Evolutionary conservation across 1,140 invertebrate species (phyloP), one percentile per base, ranked within the genome.

Genomic region (Aleiodes sp.): DNA sequence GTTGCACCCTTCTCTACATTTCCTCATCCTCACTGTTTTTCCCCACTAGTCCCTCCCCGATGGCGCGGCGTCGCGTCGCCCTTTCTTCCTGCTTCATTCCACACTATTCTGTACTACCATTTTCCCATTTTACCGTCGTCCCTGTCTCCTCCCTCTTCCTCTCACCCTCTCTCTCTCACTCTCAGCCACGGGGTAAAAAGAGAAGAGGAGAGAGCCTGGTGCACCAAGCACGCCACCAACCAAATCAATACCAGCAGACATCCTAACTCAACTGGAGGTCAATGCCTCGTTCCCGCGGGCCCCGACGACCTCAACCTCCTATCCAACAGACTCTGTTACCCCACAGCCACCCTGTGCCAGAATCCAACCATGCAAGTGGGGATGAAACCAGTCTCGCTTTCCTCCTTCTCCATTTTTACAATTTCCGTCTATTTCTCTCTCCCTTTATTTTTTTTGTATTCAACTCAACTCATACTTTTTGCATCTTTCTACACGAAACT

Each of bases 241-340:
- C 79, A 80, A 73, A 73, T 73, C 72, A 73, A 73, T 73, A 73
- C 72, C 56, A 66, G 62, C 72, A 85, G 83, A 85, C 79, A 77
- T 80, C 77, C 78, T 78, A 78, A 81, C 79, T 80, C 79, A 62
- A 76, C 76, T 80, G 64, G 77, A 81, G 80, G 80, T 81, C 80
- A 81, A 81, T 81, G 80, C 80, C 80, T 81, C 76, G 79, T 80
- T 79, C 79, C 78, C 76, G 74, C 73, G 73, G 76, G 75, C 77
- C 76, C 74, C 78, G 76, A 73, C 80, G 80, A 81, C 80, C 80
- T 81, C 80, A 81, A 81, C 79, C 80, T 81, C 80, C 79, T 81
- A 78, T 75, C 71, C 73, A 72, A 7, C 31, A 59, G 56, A 59
- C 56, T 59, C 60, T 69, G 59, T 64, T 63, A 67, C 52, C 60